phyloP scores from a whole-genome alignment of 2,797 vertebrate genomes.

The Danio kyathit region DNA sequence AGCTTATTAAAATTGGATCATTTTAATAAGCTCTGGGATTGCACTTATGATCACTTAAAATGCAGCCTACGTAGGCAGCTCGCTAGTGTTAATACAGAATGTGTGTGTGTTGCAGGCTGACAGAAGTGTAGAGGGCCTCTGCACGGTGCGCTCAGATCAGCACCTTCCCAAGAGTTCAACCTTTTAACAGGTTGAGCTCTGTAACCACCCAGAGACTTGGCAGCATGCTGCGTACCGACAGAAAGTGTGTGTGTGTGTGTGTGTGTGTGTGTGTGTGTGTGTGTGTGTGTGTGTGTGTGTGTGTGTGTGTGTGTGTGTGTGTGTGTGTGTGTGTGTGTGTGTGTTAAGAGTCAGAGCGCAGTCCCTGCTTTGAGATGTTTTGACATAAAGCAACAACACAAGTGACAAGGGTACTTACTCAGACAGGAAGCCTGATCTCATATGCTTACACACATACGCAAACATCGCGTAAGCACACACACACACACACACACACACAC shows the following conservation, averaged over 20 bases:
- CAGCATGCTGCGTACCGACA: conserved; percentile 59
- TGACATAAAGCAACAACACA: conserved; percentile 81
- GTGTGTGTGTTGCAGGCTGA: conserved; percentile 41
- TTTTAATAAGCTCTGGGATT: conserved; percentile 11
- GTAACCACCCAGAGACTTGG: conserved; percentile 79
- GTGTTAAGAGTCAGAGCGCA: conserved; percentile 73
- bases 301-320: conserved; percentile 41
- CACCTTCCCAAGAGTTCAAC: conserved; percentile 76
- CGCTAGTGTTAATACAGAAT: conserved; percentile 9
- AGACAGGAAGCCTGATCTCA: conserved; percentile 68
- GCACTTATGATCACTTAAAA: conserved; percentile 4
- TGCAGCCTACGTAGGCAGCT: not conserved
- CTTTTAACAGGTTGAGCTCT: conserved; percentile 77
- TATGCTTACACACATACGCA: conserved; percentile 48
- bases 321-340: conserved; percentile 36
- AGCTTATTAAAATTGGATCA: conserved; percentile 3
- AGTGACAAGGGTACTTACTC: conserved; percentile 82
- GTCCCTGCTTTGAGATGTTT: conserved; percentile 82
- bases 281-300: conserved; percentile 39
- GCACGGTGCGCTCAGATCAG: conserved; percentile 74
- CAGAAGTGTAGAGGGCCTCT: conserved; percentile 40
- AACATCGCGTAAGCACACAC: conserved; percentile 43
- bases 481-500: conserved; percentile 43
- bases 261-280: conserved; percentile 35
- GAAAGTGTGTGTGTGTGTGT: conserved; percentile 35